These are phyloP conservation scores for Nemurella pictetii DNA, from an alignment of 2,888 invertebrate species.

Conservation along the genomic window DNA sequence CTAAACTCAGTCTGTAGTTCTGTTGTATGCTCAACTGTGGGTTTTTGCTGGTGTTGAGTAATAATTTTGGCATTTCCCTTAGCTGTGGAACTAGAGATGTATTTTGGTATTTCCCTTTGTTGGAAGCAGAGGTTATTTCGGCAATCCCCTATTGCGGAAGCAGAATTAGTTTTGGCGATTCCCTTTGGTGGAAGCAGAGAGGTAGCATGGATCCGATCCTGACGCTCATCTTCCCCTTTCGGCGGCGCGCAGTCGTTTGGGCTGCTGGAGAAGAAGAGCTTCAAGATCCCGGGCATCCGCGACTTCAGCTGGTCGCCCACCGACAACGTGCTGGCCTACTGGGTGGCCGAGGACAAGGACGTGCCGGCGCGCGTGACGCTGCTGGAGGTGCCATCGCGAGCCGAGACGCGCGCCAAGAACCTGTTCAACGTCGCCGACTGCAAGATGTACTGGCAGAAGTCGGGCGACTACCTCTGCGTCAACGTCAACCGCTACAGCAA, in stretches of 20 bases:
- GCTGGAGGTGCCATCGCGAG: slow-evolving; percentile 88
- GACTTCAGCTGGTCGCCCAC: slow-evolving; percentile 99
- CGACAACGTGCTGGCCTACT: slow-evolving; percentile 94
- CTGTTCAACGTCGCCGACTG: slow-evolving; percentile 98
- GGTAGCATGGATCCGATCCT: too few relatives aligned
- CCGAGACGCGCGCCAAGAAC: slow-evolving; percentile 89
- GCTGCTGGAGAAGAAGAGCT: slow-evolving; percentile 89
- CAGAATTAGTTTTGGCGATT: too few relatives aligned
- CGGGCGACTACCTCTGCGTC: slow-evolving; percentile 95
- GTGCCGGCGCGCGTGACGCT: slow-evolving; percentile 94
- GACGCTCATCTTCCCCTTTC: too few relatives aligned
- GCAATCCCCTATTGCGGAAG: too few relatives aligned
- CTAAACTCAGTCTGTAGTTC: too few relatives aligned
- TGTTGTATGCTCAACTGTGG: too few relatives aligned
- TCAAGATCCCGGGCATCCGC: slow-evolving; percentile 85
- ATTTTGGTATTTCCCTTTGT: too few relatives aligned
- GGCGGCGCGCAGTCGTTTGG: slow-evolving; percentile 71
- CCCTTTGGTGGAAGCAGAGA: too few relatives aligned
- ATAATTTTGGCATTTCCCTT: too few relatives aligned
- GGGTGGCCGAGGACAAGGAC: slow-evolving; percentile 97
- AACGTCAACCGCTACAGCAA: slow-evolving; percentile 90
- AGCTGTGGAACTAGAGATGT: too few relatives aligned
- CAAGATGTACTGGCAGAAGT: slow-evolving; percentile 98
- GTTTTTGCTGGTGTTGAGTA: too few relatives aligned
- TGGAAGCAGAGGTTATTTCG: too few relatives aligned